A percentile compares a stretch with the other conserved stretches of the same genome.
These are phyloP conservation scores for Myiothlypis coronata DNA, from an alignment of 2,797 vertebrate species.

Conservation along the genomic window DNA sequence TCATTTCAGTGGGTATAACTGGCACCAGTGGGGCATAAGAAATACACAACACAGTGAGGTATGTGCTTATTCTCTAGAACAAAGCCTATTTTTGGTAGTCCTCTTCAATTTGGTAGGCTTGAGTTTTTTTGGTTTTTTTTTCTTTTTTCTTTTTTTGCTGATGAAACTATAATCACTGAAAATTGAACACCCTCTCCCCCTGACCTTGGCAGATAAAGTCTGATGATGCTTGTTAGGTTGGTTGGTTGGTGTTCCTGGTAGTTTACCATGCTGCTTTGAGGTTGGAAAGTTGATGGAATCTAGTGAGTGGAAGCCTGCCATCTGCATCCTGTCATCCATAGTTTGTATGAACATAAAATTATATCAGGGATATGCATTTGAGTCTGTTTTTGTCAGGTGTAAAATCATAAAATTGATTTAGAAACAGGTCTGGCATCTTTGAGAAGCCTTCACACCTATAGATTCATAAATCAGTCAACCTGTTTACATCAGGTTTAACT, in stretches of 20 bases:
- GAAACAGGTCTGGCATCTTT: neutral
- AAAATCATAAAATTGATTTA: neutral
- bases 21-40: slow-evolving; percentile 38
- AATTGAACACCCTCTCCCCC: neutral
- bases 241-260: neutral
- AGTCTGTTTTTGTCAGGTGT: neutral
- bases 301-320: neutral
- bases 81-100: neutral
- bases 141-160: neutral
- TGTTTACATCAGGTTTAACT: neutral
- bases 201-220: neutral
- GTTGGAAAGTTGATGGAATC: neutral
- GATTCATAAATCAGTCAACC: neutral
- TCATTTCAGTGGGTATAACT: slow-evolving; percentile 38
- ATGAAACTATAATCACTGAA: neutral
- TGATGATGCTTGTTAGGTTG: neutral
- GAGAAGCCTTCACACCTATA: neutral
- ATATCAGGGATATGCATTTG: neutral
- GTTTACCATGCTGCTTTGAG: neutral
- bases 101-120: neutral
- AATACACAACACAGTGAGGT: neutral
- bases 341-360: neutral
- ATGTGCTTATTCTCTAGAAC: neutral
- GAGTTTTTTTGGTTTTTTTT: neutral
- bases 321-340: neutral